Conservation (phyloP, 2,797 vertebrate genomes). For the Chaunax sp. region DNA sequence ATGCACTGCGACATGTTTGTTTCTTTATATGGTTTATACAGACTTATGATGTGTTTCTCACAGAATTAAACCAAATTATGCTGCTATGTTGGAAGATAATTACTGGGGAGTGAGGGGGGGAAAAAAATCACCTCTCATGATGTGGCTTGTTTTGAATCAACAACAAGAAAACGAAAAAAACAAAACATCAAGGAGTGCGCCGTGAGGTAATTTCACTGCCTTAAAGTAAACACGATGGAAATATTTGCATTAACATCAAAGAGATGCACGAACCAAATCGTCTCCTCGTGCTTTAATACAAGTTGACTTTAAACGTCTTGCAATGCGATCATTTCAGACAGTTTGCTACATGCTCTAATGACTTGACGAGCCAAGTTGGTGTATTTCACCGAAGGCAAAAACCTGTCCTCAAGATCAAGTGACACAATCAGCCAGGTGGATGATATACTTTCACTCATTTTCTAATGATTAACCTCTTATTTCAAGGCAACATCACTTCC, state of each 20-base stretch:
- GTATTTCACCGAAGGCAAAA: slow-evolving; percentile 31
- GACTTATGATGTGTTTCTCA: slow-evolving; percentile 34
- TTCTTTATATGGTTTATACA: slow-evolving; percentile 26
- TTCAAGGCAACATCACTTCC: slow-evolving; percentile 14
- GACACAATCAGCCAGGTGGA: slow-evolving; percentile 25
- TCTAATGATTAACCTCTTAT: slow-evolving; percentile 17
- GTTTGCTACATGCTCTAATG: slow-evolving; percentile 20
- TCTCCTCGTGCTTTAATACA: slow-evolving; percentile 29
- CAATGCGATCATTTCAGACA: slow-evolving; percentile 35
- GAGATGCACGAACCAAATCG: slow-evolving; percentile 15
- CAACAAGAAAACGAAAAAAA: slow-evolving; percentile 31
- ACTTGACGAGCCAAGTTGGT: slow-evolving; percentile 29
- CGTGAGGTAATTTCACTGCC: slow-evolving; percentile 31
- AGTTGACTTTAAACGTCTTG: slow-evolving; percentile 31
- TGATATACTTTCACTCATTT: slow-evolving; percentile 10
- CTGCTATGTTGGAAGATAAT: slow-evolving; percentile 28
- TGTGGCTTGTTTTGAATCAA: slow-evolving; percentile 35
- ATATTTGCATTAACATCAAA: slow-evolving; percentile 56
- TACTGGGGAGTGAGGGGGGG: neutral
- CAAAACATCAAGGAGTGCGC: slow-evolving; percentile 16
- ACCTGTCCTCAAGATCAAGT: slow-evolving; percentile 14
- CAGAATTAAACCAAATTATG: slow-evolving; percentile 36
- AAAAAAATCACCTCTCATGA: slow-evolving; percentile 26
- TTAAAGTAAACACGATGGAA: slow-evolving; percentile 21
- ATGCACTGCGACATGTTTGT: slow-evolving; percentile 38